Evolutionary conservation across 2,113 vertebrate species (phyloP), one percentile per base, ranked within the genome.

Genomic region (Albula glossodonta): DNA sequence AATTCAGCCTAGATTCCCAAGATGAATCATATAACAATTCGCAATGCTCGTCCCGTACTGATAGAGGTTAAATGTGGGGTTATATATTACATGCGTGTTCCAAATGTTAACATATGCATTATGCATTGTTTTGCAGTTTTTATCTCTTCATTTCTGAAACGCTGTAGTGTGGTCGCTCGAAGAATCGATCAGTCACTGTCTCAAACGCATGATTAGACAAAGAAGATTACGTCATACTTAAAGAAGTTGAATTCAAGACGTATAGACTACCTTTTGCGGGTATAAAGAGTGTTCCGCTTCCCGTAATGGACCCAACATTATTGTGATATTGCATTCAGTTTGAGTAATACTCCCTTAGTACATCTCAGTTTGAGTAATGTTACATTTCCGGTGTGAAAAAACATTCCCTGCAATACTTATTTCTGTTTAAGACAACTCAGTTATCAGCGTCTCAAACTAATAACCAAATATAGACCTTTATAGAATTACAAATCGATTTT

Each of bases 121-220:
- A 66, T 66, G 60, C 60, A 15, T 66, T 66, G 60, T 15, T 74
- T 74, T 74, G 22, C 70, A 31, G 22, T 74, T 25, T 74, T 74
- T 31, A 11, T 74, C 8, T 74, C 22, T 50, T 17, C 15, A 31
- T 80, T 19, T 51, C 19, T 80, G 78, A 17, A 80, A 17, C 25
- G 10, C 78, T 15, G 78, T 17, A 50, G 4, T 15, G 10, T 5
- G 49, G 50, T 80, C 19, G 9, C 50, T 85, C 41, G 22, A 25
- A 83, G 85, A 87, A 90, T 90, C 82, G 19, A 83, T 49, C 81
- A 19, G 87, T 89, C 22, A 78, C 86, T 60, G 78, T 86, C 77
- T 56, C 31, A 41, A 19, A 25, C 5, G 22, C 86, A 87, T 15
- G 85, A 86, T 91, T 92, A 86, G 88, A 91, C 91, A 89, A 89